Conservation (phyloP, 2,113 vertebrate genomes). For the Vidua macroura region DNA sequence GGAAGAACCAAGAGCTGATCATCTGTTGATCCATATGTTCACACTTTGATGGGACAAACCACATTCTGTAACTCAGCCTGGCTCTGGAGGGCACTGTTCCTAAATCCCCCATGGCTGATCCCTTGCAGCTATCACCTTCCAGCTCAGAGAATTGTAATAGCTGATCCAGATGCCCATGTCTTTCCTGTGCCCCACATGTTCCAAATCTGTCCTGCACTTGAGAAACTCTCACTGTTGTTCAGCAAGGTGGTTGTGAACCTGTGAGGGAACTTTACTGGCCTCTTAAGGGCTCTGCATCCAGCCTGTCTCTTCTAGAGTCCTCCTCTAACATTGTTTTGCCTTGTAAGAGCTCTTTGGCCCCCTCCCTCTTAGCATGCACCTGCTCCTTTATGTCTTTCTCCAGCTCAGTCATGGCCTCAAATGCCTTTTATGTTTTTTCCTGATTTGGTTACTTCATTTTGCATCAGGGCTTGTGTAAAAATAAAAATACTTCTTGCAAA, state of each 20-base stretch:
- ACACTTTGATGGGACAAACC: neutral
- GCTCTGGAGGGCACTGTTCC: neutral
- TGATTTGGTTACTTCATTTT: constrained; percentile 25
- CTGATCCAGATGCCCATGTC: neutral
- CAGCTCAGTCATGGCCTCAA: neutral
- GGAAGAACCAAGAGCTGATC: neutral
- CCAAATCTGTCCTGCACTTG: neutral
- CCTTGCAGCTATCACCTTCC: neutral
- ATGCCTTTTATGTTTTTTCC: constrained; percentile 1
- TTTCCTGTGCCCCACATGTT: neutral
- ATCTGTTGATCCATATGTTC: neutral
- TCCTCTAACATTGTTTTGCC: neutral
- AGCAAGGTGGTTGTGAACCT: neutral
- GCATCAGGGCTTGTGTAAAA: neutral
- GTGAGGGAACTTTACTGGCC: neutral
- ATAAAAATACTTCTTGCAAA: constrained; percentile 32
- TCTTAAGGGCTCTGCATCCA: neutral
- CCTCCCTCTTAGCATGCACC: neutral
- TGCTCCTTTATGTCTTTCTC: constrained; percentile 37
- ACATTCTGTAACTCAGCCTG: neutral
- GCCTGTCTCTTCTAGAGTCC: neutral
- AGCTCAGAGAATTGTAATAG: neutral
- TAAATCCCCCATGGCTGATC: neutral
- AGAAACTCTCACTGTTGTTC: neutral
- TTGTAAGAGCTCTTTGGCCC: neutral